Conservation (phyloP, 2,888 invertebrate species). For the Didymodactylos carnosus region DNA sequence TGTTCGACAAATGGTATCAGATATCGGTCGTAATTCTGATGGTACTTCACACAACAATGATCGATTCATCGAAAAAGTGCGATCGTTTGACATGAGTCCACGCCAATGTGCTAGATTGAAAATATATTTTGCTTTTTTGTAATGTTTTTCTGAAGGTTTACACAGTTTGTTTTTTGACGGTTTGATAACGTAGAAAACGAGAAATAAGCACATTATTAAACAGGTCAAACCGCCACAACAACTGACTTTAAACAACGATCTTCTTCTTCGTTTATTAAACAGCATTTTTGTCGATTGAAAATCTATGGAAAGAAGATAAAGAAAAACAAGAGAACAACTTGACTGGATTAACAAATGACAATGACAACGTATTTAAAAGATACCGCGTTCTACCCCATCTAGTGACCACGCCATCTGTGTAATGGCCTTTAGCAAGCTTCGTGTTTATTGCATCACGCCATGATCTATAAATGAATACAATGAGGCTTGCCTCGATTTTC, state of each 20-base stretch:
- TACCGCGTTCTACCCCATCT: too few relatives aligned
- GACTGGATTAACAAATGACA: too few relatives aligned
- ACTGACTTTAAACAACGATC: neutral
- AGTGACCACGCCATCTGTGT: too few relatives aligned
- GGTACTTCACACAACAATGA: neutral
- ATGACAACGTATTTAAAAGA: too few relatives aligned
- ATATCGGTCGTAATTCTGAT: neutral
- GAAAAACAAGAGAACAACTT: too few relatives aligned
- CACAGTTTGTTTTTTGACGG: neutral
- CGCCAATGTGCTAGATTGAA: neutral
- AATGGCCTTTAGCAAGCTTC: too few relatives aligned
- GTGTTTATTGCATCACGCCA: too few relatives aligned
- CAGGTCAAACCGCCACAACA: neutral
- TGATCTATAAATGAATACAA: too few relatives aligned
- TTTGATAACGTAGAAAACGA: neutral
- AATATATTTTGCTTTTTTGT: neutral
- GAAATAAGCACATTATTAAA: neutral
- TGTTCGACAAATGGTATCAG: neutral
- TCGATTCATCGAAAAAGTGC: neutral
- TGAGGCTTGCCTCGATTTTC: too few relatives aligned
- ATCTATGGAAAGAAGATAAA: too few relatives aligned
- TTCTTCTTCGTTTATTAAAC: neutral
- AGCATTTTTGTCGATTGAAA: neutral
- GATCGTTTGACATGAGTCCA: neutral
- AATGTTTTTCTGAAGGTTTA: neutral